These are phyloP conservation scores for Anolis carolinensis DNA, from an alignment of 2,113 vertebrate species.

Conservation along the genomic window DNA sequence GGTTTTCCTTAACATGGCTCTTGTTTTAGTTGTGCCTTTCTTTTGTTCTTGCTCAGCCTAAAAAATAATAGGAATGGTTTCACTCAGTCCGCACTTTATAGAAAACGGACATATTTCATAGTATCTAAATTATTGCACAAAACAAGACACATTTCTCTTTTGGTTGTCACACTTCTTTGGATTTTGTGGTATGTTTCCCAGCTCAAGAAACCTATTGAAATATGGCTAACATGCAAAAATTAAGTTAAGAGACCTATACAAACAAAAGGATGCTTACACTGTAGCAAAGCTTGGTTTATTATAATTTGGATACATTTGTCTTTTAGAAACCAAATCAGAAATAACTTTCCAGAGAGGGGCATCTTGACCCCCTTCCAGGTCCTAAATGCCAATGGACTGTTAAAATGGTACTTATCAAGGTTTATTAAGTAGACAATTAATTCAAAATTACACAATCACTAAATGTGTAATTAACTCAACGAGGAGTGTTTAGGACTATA, in stretches of 20 bases:
- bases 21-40: background rate
- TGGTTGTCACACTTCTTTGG: too few species aligned
- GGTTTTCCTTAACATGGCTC: background rate
- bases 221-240: background rate
- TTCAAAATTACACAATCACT: constrained; percentile 84
- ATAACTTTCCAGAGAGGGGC: constrained; percentile 41
- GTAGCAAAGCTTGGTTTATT: too few species aligned
- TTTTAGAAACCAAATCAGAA: background rate
- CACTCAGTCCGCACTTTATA: background rate
- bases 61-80: background rate
- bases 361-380: constrained; percentile 51
- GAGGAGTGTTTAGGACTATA: constrained; percentile 78
- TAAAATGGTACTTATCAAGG: constrained; percentile 80
- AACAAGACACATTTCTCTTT: background rate
- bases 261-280: too few species aligned
- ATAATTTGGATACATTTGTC: too few species aligned
- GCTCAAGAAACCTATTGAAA: background rate
- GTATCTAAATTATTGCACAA: background rate
- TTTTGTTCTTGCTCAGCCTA: background rate
- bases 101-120: background rate
- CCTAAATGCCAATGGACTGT: constrained; percentile 81
- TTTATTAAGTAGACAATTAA: constrained; percentile 88
- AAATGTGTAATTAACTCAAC: constrained; percentile 85
- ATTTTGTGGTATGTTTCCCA: background rate
- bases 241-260: too few species aligned